Evolutionary conservation across 2,113 vertebrate species (phyloP).

Genomic region (Stercorarius parasiticus): DNA sequence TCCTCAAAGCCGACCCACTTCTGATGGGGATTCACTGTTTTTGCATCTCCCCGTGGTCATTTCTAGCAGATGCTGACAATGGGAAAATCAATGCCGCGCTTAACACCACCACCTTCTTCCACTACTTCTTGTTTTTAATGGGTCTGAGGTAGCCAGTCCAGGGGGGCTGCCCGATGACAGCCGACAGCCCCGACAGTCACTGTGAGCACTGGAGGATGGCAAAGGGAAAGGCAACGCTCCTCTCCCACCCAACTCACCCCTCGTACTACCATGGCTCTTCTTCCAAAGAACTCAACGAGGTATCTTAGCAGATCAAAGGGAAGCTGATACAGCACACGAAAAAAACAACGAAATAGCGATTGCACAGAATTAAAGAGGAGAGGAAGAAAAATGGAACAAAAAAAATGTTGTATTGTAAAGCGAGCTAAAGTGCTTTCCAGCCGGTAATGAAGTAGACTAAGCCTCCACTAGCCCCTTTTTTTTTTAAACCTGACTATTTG

Average conservation of each 20-base stretch:
- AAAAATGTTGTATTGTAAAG: neutral
- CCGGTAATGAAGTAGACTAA: neutral
- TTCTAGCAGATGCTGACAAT: neutral
- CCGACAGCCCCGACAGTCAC: neutral
- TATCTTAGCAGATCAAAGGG: neutral
- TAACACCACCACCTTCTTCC: neutral
- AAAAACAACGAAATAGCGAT: rapidly evolving
- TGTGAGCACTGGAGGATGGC: neutral
- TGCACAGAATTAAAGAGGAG: neutral
- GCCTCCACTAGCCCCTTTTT: neutral
- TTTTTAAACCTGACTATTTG: neutral
- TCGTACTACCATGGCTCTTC: neutral
- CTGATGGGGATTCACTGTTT: neutral
- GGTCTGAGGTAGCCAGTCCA: neutral
- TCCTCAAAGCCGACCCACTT: neutral
- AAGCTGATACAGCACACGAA: neutral
- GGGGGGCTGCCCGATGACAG: neutral
- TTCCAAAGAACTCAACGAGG: neutral
- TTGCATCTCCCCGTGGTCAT: neutral
- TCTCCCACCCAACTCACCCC: neutral
- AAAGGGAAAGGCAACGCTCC: neutral
- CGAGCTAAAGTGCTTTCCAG: neutral
- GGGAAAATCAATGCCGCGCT: neutral
- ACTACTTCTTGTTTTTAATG: neutral
- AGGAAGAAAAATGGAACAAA: neutral